Evolutionary conservation across 2,113 vertebrate species (phyloP).

Genomic region (Peromyscus maniculatus): DNA sequence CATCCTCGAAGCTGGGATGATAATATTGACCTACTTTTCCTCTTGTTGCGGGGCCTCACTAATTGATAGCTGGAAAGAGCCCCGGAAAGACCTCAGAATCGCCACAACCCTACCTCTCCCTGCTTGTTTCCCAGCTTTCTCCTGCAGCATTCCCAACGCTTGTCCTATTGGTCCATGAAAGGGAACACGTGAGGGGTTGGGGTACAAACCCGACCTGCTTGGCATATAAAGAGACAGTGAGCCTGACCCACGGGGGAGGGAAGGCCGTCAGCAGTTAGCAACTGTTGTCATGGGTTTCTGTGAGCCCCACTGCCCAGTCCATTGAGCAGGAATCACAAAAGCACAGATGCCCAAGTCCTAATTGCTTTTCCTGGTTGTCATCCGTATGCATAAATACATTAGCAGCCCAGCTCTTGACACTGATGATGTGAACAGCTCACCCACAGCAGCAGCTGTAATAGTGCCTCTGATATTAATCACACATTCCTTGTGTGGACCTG

Average conservation of each 20-base stretch:
- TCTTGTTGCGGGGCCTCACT: conserved; percentile 48
- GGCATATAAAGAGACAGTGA: background rate
- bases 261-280: conserved; percentile 16
- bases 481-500: conserved; percentile 18
- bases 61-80: conserved; percentile 61
- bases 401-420: conserved; percentile 62
- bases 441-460: conserved; percentile 66
- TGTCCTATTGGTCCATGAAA: background rate
- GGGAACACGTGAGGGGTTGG: background rate
- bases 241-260: background rate
- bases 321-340: background rate
- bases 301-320: background rate
- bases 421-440: conserved; percentile 3
- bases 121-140: background rate
- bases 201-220: background rate
- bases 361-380: conserved; percentile 67
- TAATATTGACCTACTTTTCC: conserved; percentile 77
- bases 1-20: conserved; percentile 50
- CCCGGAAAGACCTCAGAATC: conserved; percentile 27
- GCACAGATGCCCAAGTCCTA: conserved; percentile 46
- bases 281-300: background rate
- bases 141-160: background rate
- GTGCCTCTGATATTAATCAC: conserved; percentile 66
- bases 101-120: accelerated
- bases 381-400: conserved; percentile 59